Conservation (phyloP, 2,888 invertebrate species). For the Fragum whitleyi region DNA sequence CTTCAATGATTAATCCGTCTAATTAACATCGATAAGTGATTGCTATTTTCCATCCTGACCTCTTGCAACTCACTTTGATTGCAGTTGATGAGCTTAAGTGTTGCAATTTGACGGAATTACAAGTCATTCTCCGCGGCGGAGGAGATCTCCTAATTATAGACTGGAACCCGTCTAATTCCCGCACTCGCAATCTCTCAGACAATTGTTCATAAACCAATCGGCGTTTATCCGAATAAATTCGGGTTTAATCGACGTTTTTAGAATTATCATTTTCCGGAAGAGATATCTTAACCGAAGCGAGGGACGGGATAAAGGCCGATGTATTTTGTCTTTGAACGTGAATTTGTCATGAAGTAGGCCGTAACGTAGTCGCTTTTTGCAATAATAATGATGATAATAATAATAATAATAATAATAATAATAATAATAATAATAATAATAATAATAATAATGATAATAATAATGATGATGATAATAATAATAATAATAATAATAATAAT, state of each 20-base stretch:
- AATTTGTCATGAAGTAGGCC: no score
- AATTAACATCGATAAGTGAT: slow-evolving; percentile 30
- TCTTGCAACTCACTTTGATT: slow-evolving; percentile 42
- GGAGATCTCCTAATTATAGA: slow-evolving; percentile 26
- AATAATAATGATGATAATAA: no score
- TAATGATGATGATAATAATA: no score
- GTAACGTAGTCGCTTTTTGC: no score
- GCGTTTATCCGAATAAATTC: slow-evolving; percentile 37
- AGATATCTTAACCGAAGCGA: neutral
- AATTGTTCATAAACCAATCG: slow-evolving; percentile 52
- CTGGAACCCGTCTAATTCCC: slow-evolving; percentile 27
- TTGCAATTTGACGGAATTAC: slow-evolving; percentile 57
- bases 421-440: no score
- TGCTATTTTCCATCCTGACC: slow-evolving; percentile 36
- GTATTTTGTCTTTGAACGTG: neutral
- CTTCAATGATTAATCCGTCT: slow-evolving; percentile 10
- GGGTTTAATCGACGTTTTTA: slow-evolving; percentile 12
- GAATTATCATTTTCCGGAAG: slow-evolving; percentile 14
- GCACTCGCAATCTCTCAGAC: slow-evolving; percentile 48
- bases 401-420: no score
- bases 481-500: no score
- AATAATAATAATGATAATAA: no score
- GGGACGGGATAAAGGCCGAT: neutral
- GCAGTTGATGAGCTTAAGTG: slow-evolving; percentile 49
- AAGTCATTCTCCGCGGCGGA: slow-evolving; percentile 43